Base-by-base conservation (phyloP, 2,888 invertebrate species). In the Oxyteleia sp. region DNA sequence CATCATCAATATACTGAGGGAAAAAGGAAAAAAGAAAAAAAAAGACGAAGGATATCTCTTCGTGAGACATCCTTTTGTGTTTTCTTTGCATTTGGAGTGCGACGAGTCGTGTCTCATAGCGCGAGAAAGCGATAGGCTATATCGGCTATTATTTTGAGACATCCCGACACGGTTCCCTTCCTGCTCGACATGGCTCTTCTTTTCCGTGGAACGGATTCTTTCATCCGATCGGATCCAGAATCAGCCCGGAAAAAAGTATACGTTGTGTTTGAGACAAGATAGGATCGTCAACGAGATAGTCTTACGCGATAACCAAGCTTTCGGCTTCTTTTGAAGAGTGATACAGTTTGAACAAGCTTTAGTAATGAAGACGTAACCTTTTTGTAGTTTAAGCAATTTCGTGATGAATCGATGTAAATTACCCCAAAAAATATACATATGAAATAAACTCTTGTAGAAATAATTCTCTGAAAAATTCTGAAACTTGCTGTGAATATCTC, bases 81-180 rank as follows among this genome's bases (percentile, higher is more conserved):
- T 4, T 43, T 8, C 61, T 15, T 68, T 66, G 69, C 66, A 75
- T 43, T 71, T n/a, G 23, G 66, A 86, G 87, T 86, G 87, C 87
- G 87, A 89, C 84, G 84, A 87, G 82, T 86, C 88, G 86, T 89
- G 87, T 88, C 82, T 86, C 74, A 74, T 83, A 84, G 87, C 84
- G 87, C 87, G 87, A 89, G 87, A 88, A 89, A 87, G 85, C 80
- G 82, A 84, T 82, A 45, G 82, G 76, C 86, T 61, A 72, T 80
- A 84, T 86, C 59, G 81, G 68, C 78, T 80, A 86, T 88, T 86
- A 87, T 88, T 85, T 86, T 82, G 85, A 87, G 85, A 80, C 86
- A 81, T 78, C 71, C 55, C 66, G 82, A 82, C 84, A 86, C 83
- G 86, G 69, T 85, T 82, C 84, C 72, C 78, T 86, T 88, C 84